Percentiles rank a stretch among this genome's conserved stretches.
phyloP scores from a whole-genome alignment of 2,888 invertebrate species.

The Pemphredon lugubris region DNA sequence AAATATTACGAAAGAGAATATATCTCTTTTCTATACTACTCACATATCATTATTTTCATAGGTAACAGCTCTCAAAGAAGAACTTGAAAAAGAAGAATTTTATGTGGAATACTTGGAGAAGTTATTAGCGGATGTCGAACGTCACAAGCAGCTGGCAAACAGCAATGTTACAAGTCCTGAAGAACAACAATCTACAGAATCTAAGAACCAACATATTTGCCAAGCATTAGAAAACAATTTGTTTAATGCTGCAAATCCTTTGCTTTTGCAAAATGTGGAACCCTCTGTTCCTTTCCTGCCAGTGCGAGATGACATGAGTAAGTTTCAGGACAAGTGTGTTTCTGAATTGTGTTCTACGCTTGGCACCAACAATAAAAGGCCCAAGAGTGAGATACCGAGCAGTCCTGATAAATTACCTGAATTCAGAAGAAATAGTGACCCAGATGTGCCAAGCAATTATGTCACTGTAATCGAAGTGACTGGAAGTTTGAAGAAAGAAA shows the following conservation, averaged over 20 bases:
- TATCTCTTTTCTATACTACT: too few relatives aligned
- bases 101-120: conserved; percentile 95
- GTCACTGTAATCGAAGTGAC: conserved; percentile 95
- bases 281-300: conserved; percentile 78
- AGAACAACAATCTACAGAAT: conserved; percentile 76
- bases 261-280: conserved; percentile 61
- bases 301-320: conserved; percentile 76
- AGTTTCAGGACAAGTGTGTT: conserved; percentile 81
- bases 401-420: conserved; percentile 78
- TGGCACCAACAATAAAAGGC: conserved; percentile 74
- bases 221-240: conserved; percentile 52
- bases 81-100: conserved; percentile 94
- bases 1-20: too few relatives aligned
- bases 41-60: too few relatives aligned
- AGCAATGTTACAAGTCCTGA: conserved; percentile 77
- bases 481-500: conserved; percentile 82
- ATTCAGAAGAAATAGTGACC: conserved; percentile 80
- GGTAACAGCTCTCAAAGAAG: conserved; percentile 89
- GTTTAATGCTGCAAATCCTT: conserved; percentile 35
- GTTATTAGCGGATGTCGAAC: conserved; percentile 91
- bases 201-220: conserved; percentile 60
- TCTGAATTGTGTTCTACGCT: conserved; percentile 78
- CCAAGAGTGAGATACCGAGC: conserved; percentile 79
- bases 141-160: conserved; percentile 84
- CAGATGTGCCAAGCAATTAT: conserved; percentile 85